Evolutionary conservation across 2,113 vertebrate genomes (phyloP).

Genomic region (Lampris megalopsis): DNA sequence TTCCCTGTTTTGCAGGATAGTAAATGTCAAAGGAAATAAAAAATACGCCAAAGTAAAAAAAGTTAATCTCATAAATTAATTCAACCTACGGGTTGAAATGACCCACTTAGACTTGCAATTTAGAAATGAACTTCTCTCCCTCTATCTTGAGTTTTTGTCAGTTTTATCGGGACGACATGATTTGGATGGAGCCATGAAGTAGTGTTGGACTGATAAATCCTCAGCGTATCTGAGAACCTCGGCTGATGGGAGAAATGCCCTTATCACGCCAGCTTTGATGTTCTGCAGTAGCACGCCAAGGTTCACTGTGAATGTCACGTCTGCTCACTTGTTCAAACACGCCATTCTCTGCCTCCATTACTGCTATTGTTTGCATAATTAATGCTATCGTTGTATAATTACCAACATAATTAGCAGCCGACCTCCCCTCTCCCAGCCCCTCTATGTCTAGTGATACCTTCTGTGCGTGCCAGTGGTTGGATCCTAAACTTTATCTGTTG

Average conservation of each 20-base stretch:
- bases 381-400: constrained; percentile 46
- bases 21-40: constrained; percentile 74
- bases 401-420: constrained; percentile 48
- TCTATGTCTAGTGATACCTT: constrained; percentile 36
- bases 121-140: constrained; percentile 73
- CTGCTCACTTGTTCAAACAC: constrained; percentile 56
- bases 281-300: constrained; percentile 57
- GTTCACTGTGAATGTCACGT: constrained; percentile 57
- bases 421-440: constrained; percentile 30
- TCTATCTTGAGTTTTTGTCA: constrained; percentile 75
- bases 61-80: constrained; percentile 75
- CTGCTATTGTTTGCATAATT: constrained; percentile 65
- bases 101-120: constrained; percentile 81
- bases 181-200: constrained; percentile 72
- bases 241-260: constrained; percentile 63
- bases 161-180: constrained; percentile 73
- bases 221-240: constrained; percentile 59
- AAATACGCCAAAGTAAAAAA: constrained; percentile 55
- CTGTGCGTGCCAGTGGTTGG: constrained; percentile 40
- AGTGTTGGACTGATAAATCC: constrained; percentile 73
- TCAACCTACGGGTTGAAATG: constrained; percentile 77
- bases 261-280: constrained; percentile 79
- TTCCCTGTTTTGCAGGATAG: constrained; percentile 42
- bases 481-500: constrained; percentile 69
- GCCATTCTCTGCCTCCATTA: constrained; percentile 40